These are phyloP conservation scores for Taenaris catops DNA, from an alignment of 2,888 invertebrate genomes.

Conservation along the genomic window DNA sequence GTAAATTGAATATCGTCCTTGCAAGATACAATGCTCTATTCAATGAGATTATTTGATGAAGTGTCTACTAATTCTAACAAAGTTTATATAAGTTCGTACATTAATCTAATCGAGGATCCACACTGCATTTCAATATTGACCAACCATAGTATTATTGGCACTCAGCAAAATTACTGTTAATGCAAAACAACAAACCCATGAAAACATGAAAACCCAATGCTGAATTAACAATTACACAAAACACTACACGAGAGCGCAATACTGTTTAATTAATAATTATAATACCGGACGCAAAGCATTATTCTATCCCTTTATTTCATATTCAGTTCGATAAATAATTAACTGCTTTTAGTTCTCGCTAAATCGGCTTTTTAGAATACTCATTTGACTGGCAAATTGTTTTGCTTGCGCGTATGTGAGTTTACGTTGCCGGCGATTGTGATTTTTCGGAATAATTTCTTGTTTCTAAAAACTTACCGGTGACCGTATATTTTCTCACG, in stretches of 20 bases:
- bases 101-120: neutral
- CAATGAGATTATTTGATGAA: too few species aligned
- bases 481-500: too few species aligned
- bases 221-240: slow-evolving; percentile 20
- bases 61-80: too few species aligned
- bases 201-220: slow-evolving; percentile 16
- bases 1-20: too few species aligned
- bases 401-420: slow-evolving; percentile 48
- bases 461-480: too few species aligned
- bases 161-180: slow-evolving; percentile 4
- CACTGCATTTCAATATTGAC: too few species aligned
- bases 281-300: slow-evolving; percentile 27
- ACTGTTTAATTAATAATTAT: slow-evolving; percentile 28
- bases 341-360: slow-evolving; percentile 73
- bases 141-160: slow-evolving; percentile 1
- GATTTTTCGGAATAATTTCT: slow-evolving; percentile 3
- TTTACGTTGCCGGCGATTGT: slow-evolving; percentile 37
- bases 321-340: slow-evolving; percentile 60
- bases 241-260: slow-evolving; percentile 21
- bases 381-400: slow-evolving; percentile 74
- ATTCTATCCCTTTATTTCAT: slow-evolving; percentile 39
- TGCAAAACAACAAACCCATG: slow-evolving; percentile 8
- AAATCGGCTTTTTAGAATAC: slow-evolving; percentile 77
- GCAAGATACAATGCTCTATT: too few species aligned
- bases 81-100: too few species aligned